These are phyloP conservation scores for Carapus acus DNA, from an alignment of 2,797 vertebrate species.

Conservation along the genomic window DNA sequence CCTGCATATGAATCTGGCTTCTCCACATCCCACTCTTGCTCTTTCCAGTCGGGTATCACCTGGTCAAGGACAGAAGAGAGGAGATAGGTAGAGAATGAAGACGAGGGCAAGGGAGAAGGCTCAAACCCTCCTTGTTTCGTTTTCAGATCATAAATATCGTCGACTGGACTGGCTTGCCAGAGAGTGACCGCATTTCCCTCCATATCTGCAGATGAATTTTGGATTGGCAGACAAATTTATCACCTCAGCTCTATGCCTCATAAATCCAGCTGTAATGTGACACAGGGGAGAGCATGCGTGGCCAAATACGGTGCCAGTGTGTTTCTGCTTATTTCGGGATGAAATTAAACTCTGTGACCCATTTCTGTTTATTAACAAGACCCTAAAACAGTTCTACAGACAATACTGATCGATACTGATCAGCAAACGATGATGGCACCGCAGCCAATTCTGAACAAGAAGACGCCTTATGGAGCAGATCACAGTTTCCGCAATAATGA, in stretches of 20 bases:
- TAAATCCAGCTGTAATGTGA: conserved; percentile 54
- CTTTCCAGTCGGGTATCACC: conserved; percentile 98
- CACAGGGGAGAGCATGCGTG: conserved; percentile 37
- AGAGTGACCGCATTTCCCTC: conserved; percentile 14
- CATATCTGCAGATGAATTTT: conserved; percentile 38
- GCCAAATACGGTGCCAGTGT: conserved; percentile 14
- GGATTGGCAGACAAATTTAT: conserved; percentile 45
- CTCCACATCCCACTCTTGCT: conserved; percentile 91
- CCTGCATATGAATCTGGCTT: conserved; percentile 81
- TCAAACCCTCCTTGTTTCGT: conserved; percentile 26
- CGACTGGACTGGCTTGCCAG: conserved; percentile 19
- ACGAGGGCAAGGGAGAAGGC: conserved; percentile 7
- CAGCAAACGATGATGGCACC: too few species aligned
- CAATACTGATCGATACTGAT: too few species aligned
- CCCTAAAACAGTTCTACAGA: too few species aligned
- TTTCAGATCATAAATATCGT: conserved; percentile 29
- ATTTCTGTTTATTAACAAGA: conserved; percentile 33
- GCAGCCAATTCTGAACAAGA: too few species aligned
- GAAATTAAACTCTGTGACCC: conserved; percentile 8
- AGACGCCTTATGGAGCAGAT: too few species aligned
- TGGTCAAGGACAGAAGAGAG: conserved; percentile 40
- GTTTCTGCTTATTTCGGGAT: conserved; percentile 10
- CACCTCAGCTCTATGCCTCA: conserved; percentile 23
- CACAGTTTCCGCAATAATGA: too few species aligned
- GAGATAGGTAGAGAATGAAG: background rate